Conservation (phyloP, 2,888 invertebrate species). For the Seira musarum region DNA sequence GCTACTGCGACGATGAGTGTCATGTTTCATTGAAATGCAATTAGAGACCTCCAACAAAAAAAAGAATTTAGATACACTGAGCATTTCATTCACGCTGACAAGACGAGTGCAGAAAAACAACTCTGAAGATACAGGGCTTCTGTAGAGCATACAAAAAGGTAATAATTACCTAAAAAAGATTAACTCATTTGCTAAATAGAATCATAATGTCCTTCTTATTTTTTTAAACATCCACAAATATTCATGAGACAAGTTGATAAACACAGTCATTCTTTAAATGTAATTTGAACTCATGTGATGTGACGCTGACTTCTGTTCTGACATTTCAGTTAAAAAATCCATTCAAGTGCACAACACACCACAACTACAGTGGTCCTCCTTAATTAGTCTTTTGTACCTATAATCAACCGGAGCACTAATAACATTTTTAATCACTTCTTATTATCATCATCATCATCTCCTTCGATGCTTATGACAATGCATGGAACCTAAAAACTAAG, state of each 20-base stretch:
- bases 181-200: neutral
- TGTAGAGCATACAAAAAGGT: neutral
- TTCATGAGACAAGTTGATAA: neutral
- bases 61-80: neutral
- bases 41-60: slow-evolving; percentile 1
- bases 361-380: neutral
- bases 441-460: neutral
- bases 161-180: neutral
- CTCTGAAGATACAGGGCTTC: neutral
- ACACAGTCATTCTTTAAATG: neutral
- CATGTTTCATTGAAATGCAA: slow-evolving; percentile 16
- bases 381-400: slow-evolving; percentile 1
- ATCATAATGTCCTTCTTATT: too few relatives aligned
- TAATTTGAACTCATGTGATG: slow-evolving; percentile 14
- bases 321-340: neutral
- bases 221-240: neutral
- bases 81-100: neutral
- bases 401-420: neutral
- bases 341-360: neutral
- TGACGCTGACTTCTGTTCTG: neutral
- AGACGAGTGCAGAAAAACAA: slow-evolving; percentile 2
- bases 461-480: neutral
- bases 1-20: neutral
- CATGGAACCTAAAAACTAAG: neutral
- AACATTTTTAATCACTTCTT: neutral